A percentile compares a stretch with the other conserved stretches of the same genome.
phyloP scores from a whole-genome alignment of 2,888 invertebrate species.

The Rhagium mordax region DNA sequence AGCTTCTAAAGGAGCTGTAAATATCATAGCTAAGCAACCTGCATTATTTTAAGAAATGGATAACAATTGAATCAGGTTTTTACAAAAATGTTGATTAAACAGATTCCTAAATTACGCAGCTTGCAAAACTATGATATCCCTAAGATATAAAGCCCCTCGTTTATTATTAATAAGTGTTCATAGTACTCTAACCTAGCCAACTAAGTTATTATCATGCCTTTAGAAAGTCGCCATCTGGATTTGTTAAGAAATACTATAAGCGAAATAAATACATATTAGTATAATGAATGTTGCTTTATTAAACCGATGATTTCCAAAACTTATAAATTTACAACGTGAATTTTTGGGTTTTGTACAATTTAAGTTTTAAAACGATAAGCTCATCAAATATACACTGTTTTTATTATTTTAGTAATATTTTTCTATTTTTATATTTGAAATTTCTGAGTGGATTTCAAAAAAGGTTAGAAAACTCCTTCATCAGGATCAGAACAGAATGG shows the following conservation, averaged over 20 bases:
- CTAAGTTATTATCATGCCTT: constrained; percentile 40
- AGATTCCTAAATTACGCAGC: constrained; percentile 14
- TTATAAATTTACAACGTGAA: not conserved
- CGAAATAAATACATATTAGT: constrained; percentile 9
- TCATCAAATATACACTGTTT: no score
- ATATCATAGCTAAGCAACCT: constrained; percentile 3
- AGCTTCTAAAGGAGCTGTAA: constrained; percentile 1
- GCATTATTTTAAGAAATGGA: constrained; percentile 1
- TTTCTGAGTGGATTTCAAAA: no score
- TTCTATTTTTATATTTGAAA: no score
- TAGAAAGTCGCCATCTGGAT: constrained; percentile 34
- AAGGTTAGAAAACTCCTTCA: no score
- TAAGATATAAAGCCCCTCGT: not conserved
- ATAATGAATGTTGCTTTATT: not conserved
- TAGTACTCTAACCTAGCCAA: constrained; percentile 32
- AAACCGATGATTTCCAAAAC: not conserved
- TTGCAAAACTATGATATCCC: constrained; percentile 13
- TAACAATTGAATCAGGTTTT: no score
- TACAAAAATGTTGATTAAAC: no score
- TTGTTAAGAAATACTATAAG: constrained; percentile 33
- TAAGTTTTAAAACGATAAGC: not conserved
- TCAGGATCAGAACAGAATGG: no score
- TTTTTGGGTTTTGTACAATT: not conserved
- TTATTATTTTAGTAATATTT: no score
- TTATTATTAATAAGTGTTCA: not conserved